Base-by-base conservation (phyloP, 2,888 invertebrate species). In the Augiades crinisus region DNA sequence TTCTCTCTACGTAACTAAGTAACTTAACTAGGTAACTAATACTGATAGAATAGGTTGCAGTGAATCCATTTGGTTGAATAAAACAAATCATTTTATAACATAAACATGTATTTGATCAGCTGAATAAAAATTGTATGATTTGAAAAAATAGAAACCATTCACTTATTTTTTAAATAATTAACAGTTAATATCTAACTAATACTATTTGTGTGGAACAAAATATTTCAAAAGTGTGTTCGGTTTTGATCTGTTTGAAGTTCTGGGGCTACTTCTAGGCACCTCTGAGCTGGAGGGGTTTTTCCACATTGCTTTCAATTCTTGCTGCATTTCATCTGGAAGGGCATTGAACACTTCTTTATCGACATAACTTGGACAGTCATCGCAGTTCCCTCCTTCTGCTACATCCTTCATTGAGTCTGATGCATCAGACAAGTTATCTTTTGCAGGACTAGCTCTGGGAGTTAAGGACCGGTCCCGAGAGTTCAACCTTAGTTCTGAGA, bases 261-360 rank as follows among this genome's bases (percentile, higher is more conserved):
- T 83, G 37, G 86, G 81, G 72, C 81, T 81, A 77, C 81, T 80
- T 62, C 87, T 73, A 31, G 79, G 73, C 60, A 85, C 62, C 34
- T 75, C 80, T 16, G 89, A 84, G 61, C 77, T 72, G 31, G 88
- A 82, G 56, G 88, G 87, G 61, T 89, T 88, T 57, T 91, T 91
- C 92, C 94, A 94, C 68, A 93, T 92, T n/a, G 90, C 88, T 70
- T 94, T 92, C 14, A 95, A 80, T 74, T 95, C 95, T 63, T 93
- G 92, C 72, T 95, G 94, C 75, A 95, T 90, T 43, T 94, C 93
- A 19, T 90, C 78, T 0, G 95, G 95, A 59, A 95, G 80, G 59
- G 94, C 92, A 60, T 91, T 92, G 67, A 95, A 94, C 40, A 94
- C 93, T 62, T 91, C 90, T 47, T 92, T 90, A 78, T 94, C 94